Evolutionary conservation across 1,140 invertebrate species (phyloP).

Genomic region (Tachypleus tridentatus): DNA sequence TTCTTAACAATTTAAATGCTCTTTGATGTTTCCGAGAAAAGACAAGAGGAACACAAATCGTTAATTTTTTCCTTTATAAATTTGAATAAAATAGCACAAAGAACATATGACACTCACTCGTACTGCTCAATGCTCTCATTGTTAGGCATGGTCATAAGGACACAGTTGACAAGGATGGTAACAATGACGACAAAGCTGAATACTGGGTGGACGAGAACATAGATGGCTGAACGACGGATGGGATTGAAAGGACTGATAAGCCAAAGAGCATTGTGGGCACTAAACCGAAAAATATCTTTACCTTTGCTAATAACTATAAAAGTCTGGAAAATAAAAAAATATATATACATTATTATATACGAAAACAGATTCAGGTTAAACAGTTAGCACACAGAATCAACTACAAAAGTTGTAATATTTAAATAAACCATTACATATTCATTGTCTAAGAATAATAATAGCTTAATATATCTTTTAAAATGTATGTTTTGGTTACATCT

Average conservation of each 20-base stretch:
- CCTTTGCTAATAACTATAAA: conserved; percentile 97
- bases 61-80: no score
- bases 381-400: no score
- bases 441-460: no score
- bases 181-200: conserved; percentile 97
- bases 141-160: conserved; percentile 94
- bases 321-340: conserved; percentile 58
- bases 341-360: neutral
- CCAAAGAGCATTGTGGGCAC: conserved; percentile 88
- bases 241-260: conserved; percentile 94
- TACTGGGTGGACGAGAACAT: conserved; percentile 91
- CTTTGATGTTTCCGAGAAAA: no score
- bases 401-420: no score
- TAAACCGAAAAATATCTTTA: conserved; percentile 97
- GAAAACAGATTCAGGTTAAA: no score
- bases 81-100: neutral
- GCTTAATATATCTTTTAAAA: no score
- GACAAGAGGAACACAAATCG: no score
- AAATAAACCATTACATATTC: no score
- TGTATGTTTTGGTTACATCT: no score
- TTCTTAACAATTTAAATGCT: no score
- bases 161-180: conserved; percentile 94
- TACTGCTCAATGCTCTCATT: conserved; percentile 83
- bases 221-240: conserved; percentile 89
- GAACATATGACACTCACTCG: conserved; percentile 62